Percentiles rank a stretch among this genome's conserved stretches.
Evolutionary conservation across 2,113 vertebrate species (phyloP).

Genomic region (Prietella phreatophila): DNA sequence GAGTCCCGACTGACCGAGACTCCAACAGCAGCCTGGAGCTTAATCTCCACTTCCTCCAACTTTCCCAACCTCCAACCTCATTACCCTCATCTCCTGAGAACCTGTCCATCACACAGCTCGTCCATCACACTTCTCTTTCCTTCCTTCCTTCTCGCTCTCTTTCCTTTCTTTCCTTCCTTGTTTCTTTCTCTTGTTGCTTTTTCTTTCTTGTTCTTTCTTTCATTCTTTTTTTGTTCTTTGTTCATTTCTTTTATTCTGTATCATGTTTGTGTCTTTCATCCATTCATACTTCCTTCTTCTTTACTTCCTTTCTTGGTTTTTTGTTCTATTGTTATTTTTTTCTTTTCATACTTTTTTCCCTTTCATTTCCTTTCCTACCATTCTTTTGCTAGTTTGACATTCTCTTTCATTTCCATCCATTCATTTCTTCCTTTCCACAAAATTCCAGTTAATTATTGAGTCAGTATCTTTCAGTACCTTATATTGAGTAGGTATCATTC

Average conservation of each 20-base stretch:
- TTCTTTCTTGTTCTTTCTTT: not conserved
- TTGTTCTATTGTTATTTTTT: not conserved
- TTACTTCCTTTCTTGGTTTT: not conserved
- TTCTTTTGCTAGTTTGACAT: not conserved
- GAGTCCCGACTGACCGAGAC: constrained; percentile 43
- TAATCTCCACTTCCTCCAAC: constrained; percentile 8
- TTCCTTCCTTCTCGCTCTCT: not conserved
- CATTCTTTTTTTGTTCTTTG: not conserved
- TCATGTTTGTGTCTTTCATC: not conserved
- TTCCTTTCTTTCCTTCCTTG: not conserved
- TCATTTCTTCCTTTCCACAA: not conserved
- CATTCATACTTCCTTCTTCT: no score
- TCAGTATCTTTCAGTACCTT: no score
- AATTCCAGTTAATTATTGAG: not conserved
- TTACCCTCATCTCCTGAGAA: not conserved
- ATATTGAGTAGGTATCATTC: no score
- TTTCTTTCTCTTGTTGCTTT: no score
- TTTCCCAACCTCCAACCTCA: not conserved
- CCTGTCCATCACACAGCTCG: not conserved
- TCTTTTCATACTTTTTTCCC: not conserved
- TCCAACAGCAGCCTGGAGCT: constrained; percentile 34
- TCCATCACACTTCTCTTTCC: not conserved
- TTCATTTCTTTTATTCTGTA: not conserved
- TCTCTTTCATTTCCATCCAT: not conserved
- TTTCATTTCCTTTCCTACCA: no score